phyloP scores from a whole-genome alignment of 1,140 invertebrate genomes.

The Diachasma alloeum region DNA sequence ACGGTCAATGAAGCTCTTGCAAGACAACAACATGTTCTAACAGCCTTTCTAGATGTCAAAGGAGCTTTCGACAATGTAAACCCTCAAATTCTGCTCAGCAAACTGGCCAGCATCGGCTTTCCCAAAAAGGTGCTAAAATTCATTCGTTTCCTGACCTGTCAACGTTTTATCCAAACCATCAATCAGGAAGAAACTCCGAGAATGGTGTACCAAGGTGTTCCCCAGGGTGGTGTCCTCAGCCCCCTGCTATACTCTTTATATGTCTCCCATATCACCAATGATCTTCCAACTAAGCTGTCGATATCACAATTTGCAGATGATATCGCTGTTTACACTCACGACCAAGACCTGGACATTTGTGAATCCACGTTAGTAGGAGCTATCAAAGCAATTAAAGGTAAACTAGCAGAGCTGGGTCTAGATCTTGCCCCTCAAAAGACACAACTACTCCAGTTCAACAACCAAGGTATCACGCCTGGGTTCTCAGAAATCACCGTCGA shows the following conservation, averaged over 20 bases:
- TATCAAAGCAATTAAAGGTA: background rate
- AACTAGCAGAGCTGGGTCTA: too few relatives aligned
- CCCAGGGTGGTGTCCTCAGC: constrained; percentile 37
- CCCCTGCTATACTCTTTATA: constrained; percentile 35
- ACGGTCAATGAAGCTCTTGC: background rate
- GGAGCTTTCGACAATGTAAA: constrained; percentile 26
- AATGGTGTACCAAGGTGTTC: constrained; percentile 26
- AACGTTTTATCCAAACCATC: constrained; percentile 3
- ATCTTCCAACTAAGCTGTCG: background rate
- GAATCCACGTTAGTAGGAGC: too few relatives aligned
- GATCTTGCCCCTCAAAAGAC: too few relatives aligned
- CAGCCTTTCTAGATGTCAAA: constrained; percentile 13
- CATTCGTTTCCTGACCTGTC: constrained; percentile 11
- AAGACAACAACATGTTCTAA: background rate
- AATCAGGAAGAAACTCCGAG: background rate
- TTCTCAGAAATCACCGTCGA: background rate
- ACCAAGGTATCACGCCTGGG: background rate
- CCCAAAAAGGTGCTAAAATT: constrained; percentile 10
- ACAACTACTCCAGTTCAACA: background rate
- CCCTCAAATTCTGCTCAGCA: constrained; percentile 15
- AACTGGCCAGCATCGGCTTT: constrained; percentile 18
- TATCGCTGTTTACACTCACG: too few relatives aligned
- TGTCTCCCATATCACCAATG: constrained; percentile 17
- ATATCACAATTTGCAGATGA: constrained; percentile 33
- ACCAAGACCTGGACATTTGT: background rate